Conservation (phyloP, 2,888 invertebrate genomes). For the Tethea ocularis region DNA sequence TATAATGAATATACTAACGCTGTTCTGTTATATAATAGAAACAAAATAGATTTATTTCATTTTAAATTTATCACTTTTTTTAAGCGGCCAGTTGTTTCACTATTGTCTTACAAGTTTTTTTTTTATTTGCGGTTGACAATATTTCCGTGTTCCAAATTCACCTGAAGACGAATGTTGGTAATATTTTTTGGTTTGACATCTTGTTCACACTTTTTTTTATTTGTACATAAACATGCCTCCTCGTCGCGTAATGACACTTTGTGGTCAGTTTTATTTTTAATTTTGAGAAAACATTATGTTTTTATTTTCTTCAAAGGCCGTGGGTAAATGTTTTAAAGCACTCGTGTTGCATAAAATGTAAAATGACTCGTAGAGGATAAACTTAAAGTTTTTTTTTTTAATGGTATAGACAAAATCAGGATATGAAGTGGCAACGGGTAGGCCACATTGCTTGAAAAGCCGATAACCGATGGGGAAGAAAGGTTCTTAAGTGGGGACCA, state of each 20-base stretch:
- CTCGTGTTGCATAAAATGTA: not conserved
- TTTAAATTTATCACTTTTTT: conserved; percentile 3
- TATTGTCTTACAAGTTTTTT: not conserved
- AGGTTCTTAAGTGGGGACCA: too few relatives aligned
- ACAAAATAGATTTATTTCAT: not conserved
- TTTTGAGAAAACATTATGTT: not conserved
- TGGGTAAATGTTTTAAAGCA: not conserved
- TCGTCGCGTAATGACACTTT: conserved; percentile 2
- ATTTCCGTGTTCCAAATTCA: conserved; percentile 8
- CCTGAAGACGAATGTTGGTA: not conserved
- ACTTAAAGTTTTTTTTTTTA: not conserved
- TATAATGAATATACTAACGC: not conserved
- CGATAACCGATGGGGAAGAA: too few relatives aligned
- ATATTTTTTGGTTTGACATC: not conserved
- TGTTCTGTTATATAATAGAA: not conserved
- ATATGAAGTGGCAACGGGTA: too few relatives aligned
- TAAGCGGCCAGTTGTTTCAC: not conserved
- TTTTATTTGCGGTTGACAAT: conserved; percentile 9
- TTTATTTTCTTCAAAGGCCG: not conserved
- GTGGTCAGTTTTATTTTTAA: conserved; percentile 1
- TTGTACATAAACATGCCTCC: not conserved
- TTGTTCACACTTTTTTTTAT: not conserved
- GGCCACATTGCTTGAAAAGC: too few relatives aligned
- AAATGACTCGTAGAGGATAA: not conserved
- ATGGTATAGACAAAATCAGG: too few relatives aligned